phyloP scores from a whole-genome alignment of 1,140 invertebrate species.

The Cyphomyrmex costatus region DNA sequence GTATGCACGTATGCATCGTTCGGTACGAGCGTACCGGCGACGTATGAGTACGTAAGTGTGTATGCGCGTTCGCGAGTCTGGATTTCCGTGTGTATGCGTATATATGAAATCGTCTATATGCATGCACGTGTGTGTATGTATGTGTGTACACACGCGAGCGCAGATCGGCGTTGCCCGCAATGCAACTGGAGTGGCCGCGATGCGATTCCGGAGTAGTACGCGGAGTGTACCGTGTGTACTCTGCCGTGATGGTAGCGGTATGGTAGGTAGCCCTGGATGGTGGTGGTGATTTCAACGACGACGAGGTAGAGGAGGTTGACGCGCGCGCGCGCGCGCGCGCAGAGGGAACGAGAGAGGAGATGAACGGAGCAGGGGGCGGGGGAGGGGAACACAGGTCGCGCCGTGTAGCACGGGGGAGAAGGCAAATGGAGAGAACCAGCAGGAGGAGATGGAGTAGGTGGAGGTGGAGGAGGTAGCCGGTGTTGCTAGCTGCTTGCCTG shows the following conservation, averaged over 20 bases:
- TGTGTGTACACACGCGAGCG: constrained; percentile 52
- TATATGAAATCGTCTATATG: constrained; percentile 49
- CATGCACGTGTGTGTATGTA: constrained; percentile 28
- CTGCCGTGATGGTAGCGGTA: constrained; percentile 63
- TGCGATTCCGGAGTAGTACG: constrained; percentile 77
- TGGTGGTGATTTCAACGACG: constrained; percentile 83
- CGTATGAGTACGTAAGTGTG: constrained; percentile 70
- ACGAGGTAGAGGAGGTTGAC: constrained; percentile 74
- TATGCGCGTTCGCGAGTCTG: constrained; percentile 48
- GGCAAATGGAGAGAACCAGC: constrained; percentile 70
- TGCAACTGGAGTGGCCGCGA: constrained; percentile 81
- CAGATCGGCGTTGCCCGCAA: constrained; percentile 77
- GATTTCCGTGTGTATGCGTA: constrained; percentile 47
- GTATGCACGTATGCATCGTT: constrained; percentile 64
- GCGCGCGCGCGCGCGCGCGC: constrained; percentile 45
- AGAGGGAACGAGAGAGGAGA: constrained; percentile 28
- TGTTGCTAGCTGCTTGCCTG: constrained; percentile 65
- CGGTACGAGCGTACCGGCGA: constrained; percentile 54
- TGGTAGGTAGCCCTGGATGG: constrained; percentile 63
- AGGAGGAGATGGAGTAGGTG: constrained; percentile 53
- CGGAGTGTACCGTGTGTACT: constrained; percentile 76
- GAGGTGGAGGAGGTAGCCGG: constrained; percentile 64
- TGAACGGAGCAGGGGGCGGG: not conserved
- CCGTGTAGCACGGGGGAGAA: constrained; percentile 60
- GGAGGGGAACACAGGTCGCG: constrained; percentile 32